phyloP scores from a whole-genome alignment of 2,113 vertebrate genomes.

The Saguinus midas region DNA sequence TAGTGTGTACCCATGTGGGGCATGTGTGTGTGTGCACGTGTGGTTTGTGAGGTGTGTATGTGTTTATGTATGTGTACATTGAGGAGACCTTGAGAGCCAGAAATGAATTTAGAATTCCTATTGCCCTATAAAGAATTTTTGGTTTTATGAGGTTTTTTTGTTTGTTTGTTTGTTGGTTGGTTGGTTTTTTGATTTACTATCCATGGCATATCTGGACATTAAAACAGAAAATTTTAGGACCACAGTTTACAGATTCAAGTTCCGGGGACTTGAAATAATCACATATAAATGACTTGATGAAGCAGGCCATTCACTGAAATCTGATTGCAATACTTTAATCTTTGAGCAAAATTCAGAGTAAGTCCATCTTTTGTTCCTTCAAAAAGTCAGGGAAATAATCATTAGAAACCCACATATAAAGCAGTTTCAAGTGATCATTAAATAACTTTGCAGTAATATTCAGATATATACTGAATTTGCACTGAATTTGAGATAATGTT shows the following conservation, averaged over 20 bases:
- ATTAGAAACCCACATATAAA: background rate
- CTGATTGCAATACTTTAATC: background rate
- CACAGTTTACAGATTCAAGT: background rate
- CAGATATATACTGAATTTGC: background rate
- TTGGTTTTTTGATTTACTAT: background rate
- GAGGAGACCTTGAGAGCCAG: background rate
- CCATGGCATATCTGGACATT: background rate
- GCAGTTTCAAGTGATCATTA: background rate
- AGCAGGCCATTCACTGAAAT: background rate
- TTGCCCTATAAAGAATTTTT: background rate
- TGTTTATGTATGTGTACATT: background rate
- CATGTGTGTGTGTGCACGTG: background rate
- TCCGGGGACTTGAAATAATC: background rate
- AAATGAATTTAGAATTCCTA: slow-evolving; percentile 9
- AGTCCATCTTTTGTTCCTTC: background rate
- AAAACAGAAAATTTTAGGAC: background rate
- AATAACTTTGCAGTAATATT: background rate
- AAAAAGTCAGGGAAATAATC: background rate
- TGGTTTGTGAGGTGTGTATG: background rate
- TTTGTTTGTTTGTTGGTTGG: background rate
- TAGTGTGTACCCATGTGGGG: background rate
- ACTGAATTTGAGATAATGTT: background rate
- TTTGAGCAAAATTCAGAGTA: background rate
- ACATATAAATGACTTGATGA: background rate
- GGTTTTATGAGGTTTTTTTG: background rate